Percentiles rank a stretch among this genome's conserved stretches.
Evolutionary conservation across 2,113 vertebrate species (phyloP).

Genomic region (Indri indri): DNA sequence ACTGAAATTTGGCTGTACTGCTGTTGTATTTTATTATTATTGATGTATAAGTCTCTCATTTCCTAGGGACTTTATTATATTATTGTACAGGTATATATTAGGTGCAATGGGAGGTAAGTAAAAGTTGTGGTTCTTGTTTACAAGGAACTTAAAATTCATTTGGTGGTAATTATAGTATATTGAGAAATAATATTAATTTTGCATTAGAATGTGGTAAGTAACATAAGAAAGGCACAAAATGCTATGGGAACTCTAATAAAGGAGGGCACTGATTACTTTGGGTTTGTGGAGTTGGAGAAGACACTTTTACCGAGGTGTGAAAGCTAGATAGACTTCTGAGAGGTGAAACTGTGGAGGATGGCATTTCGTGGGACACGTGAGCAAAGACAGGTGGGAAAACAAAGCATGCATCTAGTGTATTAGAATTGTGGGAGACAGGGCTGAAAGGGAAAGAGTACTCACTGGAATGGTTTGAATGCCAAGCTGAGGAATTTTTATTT

Average conservation of each 20-base stretch:
- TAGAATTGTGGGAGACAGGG: background rate
- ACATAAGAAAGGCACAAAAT: background rate
- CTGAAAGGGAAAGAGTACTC: background rate
- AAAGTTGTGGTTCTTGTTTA: background rate
- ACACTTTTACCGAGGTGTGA: background rate
- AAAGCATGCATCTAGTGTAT: background rate
- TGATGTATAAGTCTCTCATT: background rate
- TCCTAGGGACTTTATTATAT: background rate
- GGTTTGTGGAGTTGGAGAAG: background rate
- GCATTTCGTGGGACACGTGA: background rate
- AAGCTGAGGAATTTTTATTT: background rate
- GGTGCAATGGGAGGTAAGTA: background rate
- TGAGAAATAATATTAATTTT: conserved; percentile 15
- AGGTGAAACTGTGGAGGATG: background rate
- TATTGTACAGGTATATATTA: background rate
- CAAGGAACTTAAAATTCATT: background rate
- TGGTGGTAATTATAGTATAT: background rate
- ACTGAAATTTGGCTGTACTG: background rate
- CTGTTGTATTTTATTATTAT: background rate
- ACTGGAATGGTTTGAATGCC: background rate
- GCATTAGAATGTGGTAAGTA: background rate
- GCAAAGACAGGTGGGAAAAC: background rate
- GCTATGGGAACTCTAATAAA: background rate
- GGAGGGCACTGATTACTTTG: background rate
- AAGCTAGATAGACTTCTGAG: background rate